Base-by-base conservation (phyloP, 2,888 invertebrate genomes). In the Toxonevra muliebris region DNA sequence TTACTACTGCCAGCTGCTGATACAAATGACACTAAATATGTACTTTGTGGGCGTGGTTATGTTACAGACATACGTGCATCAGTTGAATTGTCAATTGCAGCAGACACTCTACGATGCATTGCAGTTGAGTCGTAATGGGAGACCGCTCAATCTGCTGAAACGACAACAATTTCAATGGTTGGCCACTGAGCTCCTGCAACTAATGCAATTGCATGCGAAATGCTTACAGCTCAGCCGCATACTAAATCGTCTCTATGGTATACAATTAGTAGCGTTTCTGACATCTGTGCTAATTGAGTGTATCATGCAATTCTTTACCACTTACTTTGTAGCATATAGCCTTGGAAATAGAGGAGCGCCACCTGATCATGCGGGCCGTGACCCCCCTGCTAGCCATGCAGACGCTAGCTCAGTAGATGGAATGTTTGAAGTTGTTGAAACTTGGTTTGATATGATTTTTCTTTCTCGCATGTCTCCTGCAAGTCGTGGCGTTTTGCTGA, bases 211-310 rank as follows among this genome's bases (percentile, higher is more conserved):
- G 0, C 77, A 80, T 48, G 65, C 66, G n/a, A 66, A 69, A 15
- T 64, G 80, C 8, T 40, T 72, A 30, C 62, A 68, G 4, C 67
- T 83, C 2, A 74, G 76, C 40, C 67, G 66, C 1, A 20, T 30
- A 0, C 68, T 80, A 11, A 73, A 72, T 43, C 60, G 66, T 0
- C 73, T 80, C 15, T 76, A 73, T 61, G 74, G 72, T 11, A 61
- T 76, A 12, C 80, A 82, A 66, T 55, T 78, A 40, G 40, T 81
- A 0, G 73, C 73, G n/a, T 79, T 78, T 19, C 52, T 82, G 11
- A 9, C 68, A 0, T 78, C 76, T 45, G 76, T 71, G 2, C 68
- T 76, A 13, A 60, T 75, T 2, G 80, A 81, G 68, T 76, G 73
- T 19, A 66, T 76, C 2, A 68, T 76, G 1, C 81, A 83, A 17